Evolutionary conservation across 2,797 vertebrate species (phyloP).

Genomic region (Argentina silus): DNA sequence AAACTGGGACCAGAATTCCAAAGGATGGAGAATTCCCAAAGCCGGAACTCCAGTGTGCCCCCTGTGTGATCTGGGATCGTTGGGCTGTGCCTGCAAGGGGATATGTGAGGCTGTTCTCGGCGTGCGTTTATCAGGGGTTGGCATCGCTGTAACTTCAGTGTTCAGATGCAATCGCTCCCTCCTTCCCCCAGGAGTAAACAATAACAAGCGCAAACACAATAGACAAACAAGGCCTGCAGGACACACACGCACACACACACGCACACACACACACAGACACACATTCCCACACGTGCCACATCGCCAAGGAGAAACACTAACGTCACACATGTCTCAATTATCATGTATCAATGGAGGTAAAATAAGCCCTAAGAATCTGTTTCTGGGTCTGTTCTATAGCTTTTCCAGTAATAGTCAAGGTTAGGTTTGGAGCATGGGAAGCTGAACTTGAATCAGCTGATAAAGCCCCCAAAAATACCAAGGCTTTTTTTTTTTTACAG

Average conservation of each 20-base stretch:
- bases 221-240: constrained; percentile 79
- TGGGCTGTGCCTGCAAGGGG: constrained; percentile 29
- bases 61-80: constrained; percentile 29
- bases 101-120: constrained; percentile 27
- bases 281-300: constrained; percentile 2
- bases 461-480: neutral
- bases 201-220: constrained; percentile 80
- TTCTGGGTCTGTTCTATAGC: neutral
- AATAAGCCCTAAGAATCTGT: neutral
- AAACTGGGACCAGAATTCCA: constrained; percentile 2
- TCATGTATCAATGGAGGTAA: neutral
- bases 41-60: neutral
- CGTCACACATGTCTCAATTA: neutral
- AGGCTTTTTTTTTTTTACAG: neutral
- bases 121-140: constrained; percentile 70
- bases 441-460: neutral
- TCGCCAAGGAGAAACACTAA: neutral
- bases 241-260: constrained; percentile 52
- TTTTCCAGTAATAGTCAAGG: neutral
- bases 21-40: constrained; percentile 22
- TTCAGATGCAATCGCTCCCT: constrained; percentile 81
- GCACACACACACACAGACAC: constrained; percentile 19
- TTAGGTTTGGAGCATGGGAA: neutral
- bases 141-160: constrained; percentile 84
- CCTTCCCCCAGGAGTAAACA: constrained; percentile 81